Base-by-base conservation (phyloP, 2,888 invertebrate genomes). In the Nomada fabriciana region DNA sequence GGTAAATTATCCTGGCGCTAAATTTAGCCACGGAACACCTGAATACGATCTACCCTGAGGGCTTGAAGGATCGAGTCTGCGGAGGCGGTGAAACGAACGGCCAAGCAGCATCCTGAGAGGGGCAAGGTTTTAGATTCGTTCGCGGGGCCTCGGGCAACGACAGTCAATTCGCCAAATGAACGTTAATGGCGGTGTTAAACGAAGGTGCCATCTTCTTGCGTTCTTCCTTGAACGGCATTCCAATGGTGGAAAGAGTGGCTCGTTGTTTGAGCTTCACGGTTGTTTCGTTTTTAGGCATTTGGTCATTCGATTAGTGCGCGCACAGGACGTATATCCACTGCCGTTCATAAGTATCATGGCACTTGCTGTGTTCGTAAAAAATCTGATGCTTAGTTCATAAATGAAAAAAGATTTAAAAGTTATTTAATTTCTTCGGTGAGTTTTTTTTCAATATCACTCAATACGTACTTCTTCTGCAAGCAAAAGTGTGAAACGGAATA, bases 221-320 rank as follows among this genome's bases (percentile, higher is more conserved):
- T 67, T 78, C 70, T 10, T 59, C 20, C 75, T 71, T 84, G 76
- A 87, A 90, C 91, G 79, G 86, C 92, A 92, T 92, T 92, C 92
- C 92, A 88, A 59, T 89, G 13, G n/a, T 10, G 53, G 18, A n/a
- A 53, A 89, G 92, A 92, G 91, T 91, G 89, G 91, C 92, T 91
- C 90, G 87, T 86, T 84, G 84, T 88, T 90, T 89, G 85, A 88
- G 84, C 87, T 88, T 90, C 89, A 85, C 63, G 18, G 18, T 43
- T 13, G 18, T 53, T n/a, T n/a, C n/a, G 53, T 10, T 20, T 20
- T 53, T n/a, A n/a, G 53, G n/a, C 53, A 10, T 18, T 18, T n/a
- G n/a, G n/a, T n/a, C 47, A 3, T 47, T 47, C 15, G 3, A 47
- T 47, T 47, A 47, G 47, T 15, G 47, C 15, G 15, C 47, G 11